Conservation (phyloP, 2,797 vertebrate species). For the Amblyraja radiata region DNA sequence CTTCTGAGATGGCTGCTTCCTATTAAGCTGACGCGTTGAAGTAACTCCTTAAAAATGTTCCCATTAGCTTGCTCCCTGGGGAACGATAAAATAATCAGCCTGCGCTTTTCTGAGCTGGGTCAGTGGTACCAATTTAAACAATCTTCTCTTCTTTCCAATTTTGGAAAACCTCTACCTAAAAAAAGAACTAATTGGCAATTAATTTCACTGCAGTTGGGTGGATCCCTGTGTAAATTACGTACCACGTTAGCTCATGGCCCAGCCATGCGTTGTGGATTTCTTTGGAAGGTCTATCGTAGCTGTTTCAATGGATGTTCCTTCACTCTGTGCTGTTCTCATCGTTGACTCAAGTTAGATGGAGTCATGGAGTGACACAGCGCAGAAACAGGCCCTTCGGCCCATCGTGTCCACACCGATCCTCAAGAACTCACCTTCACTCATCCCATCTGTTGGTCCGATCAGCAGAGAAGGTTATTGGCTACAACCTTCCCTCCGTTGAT, state of each 20-base stretch:
- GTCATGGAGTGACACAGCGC: too few species aligned
- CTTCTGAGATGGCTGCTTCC: not conserved
- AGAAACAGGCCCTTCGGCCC: too few species aligned
- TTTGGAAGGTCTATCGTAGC: not conserved
- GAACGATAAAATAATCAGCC: not conserved
- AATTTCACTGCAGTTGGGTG: not conserved
- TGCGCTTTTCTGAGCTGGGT: not conserved
- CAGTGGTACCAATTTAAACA: not conserved
- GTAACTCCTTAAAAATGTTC: not conserved
- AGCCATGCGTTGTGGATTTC: not conserved
- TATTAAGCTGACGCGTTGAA: not conserved
- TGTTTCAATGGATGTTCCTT: not conserved
- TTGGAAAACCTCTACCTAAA: not conserved
- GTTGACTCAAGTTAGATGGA: not conserved
- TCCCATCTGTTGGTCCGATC: too few species aligned
- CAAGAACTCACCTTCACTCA: too few species aligned
- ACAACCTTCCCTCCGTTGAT: too few species aligned
- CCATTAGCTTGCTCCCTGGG: not conserved
- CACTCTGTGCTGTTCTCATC: not conserved
- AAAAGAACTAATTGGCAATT: not conserved
- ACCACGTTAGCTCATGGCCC: not conserved
- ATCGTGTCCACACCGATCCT: too few species aligned
- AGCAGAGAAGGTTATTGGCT: too few species aligned
- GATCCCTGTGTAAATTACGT: not conserved
- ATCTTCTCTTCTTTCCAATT: not conserved